These are phyloP conservation scores for Diplolepis rosae DNA, from an alignment of 2,888 invertebrate species.

Conservation along the genomic window DNA sequence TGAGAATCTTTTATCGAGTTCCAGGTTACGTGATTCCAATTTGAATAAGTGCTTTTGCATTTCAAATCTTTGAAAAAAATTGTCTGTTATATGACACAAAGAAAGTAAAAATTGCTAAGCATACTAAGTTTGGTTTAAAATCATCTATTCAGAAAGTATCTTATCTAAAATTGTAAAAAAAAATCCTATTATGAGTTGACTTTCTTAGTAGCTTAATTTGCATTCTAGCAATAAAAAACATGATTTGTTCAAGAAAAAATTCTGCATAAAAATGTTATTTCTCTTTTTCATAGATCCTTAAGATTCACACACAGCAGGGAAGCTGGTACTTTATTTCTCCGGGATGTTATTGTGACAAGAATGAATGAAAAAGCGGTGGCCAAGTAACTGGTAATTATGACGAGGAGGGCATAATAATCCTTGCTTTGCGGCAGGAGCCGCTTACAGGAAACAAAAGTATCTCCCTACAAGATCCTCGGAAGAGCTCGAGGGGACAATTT, in stretches of 20 bases:
- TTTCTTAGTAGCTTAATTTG: too few relatives aligned
- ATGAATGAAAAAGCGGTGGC: constrained; percentile 39
- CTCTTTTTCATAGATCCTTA: constrained; percentile 1
- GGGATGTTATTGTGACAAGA: constrained; percentile 21
- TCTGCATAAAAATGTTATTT: neutral
- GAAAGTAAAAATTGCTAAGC: too few relatives aligned
- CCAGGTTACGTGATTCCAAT: too few relatives aligned
- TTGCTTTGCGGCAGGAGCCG: constrained; percentile 30
- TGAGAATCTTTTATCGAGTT: too few relatives aligned
- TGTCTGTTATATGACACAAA: too few relatives aligned
- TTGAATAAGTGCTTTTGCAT: too few relatives aligned
- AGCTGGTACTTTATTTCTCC: neutral
- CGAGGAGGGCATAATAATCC: constrained; percentile 40
- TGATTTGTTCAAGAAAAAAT: too few relatives aligned
- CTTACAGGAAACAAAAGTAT: constrained; percentile 36
- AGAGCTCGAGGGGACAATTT: constrained; percentile 11
- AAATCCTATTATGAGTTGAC: too few relatives aligned
- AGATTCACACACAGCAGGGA: neutral
- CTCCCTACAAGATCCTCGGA: neutral
- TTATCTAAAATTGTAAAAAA: neutral
- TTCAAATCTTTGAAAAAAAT: too few relatives aligned
- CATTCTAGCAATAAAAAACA: too few relatives aligned
- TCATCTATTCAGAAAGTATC: neutral
- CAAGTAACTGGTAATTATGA: constrained; percentile 40
- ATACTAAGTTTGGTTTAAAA: too few relatives aligned